Base-by-base conservation (phyloP, 2,888 invertebrate genomes). In the Plebejus argus region DNA sequence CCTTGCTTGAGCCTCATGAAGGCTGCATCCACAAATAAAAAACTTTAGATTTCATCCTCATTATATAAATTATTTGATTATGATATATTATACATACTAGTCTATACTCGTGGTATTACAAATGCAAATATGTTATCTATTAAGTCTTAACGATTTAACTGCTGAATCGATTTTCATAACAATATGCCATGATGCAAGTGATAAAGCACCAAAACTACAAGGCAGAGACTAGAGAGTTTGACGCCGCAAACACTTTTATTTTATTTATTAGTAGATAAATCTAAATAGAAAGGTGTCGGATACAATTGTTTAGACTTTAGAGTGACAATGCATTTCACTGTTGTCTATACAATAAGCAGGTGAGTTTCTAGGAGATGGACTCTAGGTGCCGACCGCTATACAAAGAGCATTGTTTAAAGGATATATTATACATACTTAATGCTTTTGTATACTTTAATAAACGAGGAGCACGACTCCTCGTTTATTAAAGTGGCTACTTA, bases 1-100 rank as follows among this genome's bases (percentile, higher is more conserved):
- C 78, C 77, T 78, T 70, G 81, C 76, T 78, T 66, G 79, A 0
- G 45, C 79, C 74, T 71, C 72, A 77, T 66, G 75, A 78, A 78
- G 79, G 79, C 76, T 76, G 76, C 66, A 66, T 61, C 28, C 6
- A 66, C 66, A 18, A 66, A 28, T 28, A 66, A 66, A 66, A 66
- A 66, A 12, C 23, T 61, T 61, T 23, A 8, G 23, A 12, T 61
- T 8, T n/a, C 58, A 58, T 61, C 61, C 20, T 61, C 61, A 20
- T 56, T 49, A 49, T 15, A 15, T 49, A 49, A 49, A 15, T 18
- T 18, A 18, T 53, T 5, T 4, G 5, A 53, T 53, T 53, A 45
- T 10, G 10, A 3, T 39, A 2, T 39, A 39, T 1, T 10, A 45
- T 45, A 45, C 10, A 45, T 12, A 45, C 45, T 12, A 45, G 3